Conservation (phyloP, 1,140 invertebrate genomes). For the Brachionus rubens region DNA sequence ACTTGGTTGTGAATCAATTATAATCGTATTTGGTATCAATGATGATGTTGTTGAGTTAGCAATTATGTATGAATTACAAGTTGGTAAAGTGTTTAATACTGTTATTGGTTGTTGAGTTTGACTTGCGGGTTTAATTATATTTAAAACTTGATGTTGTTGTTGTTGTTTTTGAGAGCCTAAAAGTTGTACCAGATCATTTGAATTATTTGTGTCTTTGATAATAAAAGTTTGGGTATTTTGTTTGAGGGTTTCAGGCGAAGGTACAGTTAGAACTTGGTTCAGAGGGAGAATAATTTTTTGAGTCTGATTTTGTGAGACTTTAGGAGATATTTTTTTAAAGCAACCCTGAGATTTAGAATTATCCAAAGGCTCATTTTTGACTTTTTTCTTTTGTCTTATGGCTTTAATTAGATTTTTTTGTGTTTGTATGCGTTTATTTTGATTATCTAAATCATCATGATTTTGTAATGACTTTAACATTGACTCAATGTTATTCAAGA, state of each 20-base stretch:
- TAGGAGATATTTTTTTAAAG: conserved; percentile 5
- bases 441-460: not conserved
- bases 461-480: conserved; percentile 32
- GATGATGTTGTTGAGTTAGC: not conserved
- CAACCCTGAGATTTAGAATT: not conserved
- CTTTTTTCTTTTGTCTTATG: not conserved
- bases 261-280: not conserved
- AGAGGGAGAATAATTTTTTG: not conserved
- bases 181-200: not conserved
- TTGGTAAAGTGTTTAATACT: conserved; percentile 5
- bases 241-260: not conserved
- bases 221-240: not conserved
- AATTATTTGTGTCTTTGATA: not conserved
- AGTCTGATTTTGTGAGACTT: not conserved
- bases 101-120: not conserved
- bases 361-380: not conserved
- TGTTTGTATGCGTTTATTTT: not conserved
- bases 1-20: conserved; percentile 10
- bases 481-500: conserved; percentile 34
- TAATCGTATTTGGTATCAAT: conserved; percentile 19
- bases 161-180: not conserved
- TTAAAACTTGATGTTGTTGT: not conserved
- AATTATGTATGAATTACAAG: not conserved
- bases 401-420: conserved; percentile 20
- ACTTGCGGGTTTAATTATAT: not conserved